These are phyloP conservation scores for Salmo trutta DNA, from an alignment of 2,797 vertebrate species.

Conservation along the genomic window DNA sequence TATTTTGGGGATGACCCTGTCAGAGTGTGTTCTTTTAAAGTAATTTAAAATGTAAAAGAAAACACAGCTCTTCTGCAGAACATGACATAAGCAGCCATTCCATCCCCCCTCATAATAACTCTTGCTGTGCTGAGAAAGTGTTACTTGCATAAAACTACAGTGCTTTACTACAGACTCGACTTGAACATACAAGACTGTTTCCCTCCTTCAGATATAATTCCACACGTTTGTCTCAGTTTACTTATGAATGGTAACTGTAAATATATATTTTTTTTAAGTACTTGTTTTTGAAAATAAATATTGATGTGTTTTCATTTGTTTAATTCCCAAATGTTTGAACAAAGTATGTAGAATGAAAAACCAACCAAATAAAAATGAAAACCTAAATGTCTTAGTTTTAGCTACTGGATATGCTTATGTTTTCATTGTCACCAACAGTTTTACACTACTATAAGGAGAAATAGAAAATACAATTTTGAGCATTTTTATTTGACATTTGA, in stretches of 20 bases:
- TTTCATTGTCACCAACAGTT: neutral
- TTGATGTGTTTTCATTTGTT: constrained; percentile 74
- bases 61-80: neutral
- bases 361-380: constrained; percentile 78
- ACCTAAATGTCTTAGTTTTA: constrained; percentile 34
- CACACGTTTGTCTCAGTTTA: constrained; percentile 74
- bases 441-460: neutral
- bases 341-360: constrained; percentile 77
- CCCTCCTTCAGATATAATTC: constrained; percentile 71
- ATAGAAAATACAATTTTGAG: neutral
- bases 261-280: constrained; percentile 33
- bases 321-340: constrained; percentile 75
- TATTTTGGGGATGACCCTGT: too few species aligned
- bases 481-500: neutral
- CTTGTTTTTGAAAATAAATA: constrained; percentile 72
- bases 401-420: neutral
- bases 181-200: constrained; percentile 80
- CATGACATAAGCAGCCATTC: neutral
- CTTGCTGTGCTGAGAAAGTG: constrained; percentile 58
- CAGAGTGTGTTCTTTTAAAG: too few species aligned
- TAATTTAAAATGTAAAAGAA: too few species aligned
- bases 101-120: neutral
- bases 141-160: constrained; percentile 74
- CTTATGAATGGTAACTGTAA: constrained; percentile 74
- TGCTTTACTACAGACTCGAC: constrained; percentile 76